Percentiles rank a stretch among this genome's conserved stretches.
Conservation (phyloP, 37 sponge, comb jelly and placozoan species). For the Halichondria panicea region DNA sequence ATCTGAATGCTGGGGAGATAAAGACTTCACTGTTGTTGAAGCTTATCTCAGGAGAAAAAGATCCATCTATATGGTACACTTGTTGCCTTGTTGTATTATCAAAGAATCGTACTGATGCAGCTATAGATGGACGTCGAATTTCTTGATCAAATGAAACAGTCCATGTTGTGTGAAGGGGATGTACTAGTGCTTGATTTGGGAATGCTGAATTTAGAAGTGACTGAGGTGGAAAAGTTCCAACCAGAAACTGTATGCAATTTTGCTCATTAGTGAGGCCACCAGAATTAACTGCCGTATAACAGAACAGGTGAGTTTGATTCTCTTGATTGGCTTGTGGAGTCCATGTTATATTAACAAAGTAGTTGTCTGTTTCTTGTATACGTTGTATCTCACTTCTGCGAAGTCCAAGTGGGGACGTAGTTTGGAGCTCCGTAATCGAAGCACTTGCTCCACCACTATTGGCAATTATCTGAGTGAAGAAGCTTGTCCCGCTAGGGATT, state of each 20-base stretch:
- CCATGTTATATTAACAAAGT: conserved; percentile 21
- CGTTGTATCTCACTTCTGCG: neutral
- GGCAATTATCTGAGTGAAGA: conserved; percentile 9
- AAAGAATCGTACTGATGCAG: conserved; percentile 5
- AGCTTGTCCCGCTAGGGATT: conserved; percentile 11
- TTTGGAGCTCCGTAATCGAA: conserved; percentile 18
- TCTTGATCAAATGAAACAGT: conserved; percentile 14
- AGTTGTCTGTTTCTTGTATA: neutral
- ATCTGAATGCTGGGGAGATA: conserved; percentile 15
- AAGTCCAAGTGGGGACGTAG: conserved; percentile 4
- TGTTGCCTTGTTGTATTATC: neutral
- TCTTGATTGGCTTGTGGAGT: conserved; percentile 11
- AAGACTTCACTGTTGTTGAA: neutral
- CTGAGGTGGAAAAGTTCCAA: conserved; percentile 14
- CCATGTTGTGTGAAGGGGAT: conserved; percentile 26
- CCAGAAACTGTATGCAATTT: conserved; percentile 23
- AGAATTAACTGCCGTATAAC: conserved; percentile 33
- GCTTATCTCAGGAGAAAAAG: conserved; percentile 17
- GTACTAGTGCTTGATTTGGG: conserved; percentile 12
- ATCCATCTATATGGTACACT: conserved; percentile 32
- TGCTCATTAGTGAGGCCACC: conserved; percentile 34
- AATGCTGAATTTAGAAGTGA: conserved; percentile 10
- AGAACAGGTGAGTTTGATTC: conserved; percentile 32
- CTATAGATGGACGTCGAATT: conserved; percentile 19
- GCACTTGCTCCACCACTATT: conserved; percentile 8